These are phyloP conservation scores for Malaclemys terrapin DNA, from an alignment of 2,113 vertebrate species.

Conservation along the genomic window DNA sequence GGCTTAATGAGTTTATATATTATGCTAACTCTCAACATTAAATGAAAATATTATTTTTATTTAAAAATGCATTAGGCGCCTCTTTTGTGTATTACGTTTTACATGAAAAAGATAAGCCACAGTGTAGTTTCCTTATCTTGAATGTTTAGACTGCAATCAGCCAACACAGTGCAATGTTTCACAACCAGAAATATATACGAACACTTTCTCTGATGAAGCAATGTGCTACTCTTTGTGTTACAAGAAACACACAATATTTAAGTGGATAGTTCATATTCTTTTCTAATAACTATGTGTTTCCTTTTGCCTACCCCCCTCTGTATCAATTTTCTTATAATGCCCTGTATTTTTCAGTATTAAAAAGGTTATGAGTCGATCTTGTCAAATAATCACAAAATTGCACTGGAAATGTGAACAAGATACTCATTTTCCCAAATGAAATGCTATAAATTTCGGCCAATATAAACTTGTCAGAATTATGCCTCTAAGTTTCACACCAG, in stretches of 20 bases:
- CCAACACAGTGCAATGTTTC: not conserved
- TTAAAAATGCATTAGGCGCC: not conserved
- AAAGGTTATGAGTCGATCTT: constrained; percentile 1
- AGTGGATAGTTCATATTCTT: not conserved
- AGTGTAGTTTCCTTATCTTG: constrained; percentile 17
- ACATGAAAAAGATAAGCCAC: not conserved
- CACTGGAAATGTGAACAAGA: constrained; percentile 49
- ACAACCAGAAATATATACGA: not conserved
- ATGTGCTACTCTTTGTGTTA: not conserved
- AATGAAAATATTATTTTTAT: not conserved
- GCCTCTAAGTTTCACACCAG: constrained; percentile 70
- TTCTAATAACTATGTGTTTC: not conserved
- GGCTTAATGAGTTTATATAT: not conserved
- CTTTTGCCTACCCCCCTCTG: not conserved
- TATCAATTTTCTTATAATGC: not conserved
- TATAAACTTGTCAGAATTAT: constrained; percentile 72
- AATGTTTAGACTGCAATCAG: not conserved
- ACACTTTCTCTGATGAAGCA: not conserved
- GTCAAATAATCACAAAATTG: constrained; percentile 44
- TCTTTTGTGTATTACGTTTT: not conserved
- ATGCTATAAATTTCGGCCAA: constrained; percentile 68
- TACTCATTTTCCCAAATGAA: constrained; percentile 49
- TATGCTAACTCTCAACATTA: not conserved
- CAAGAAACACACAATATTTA: not conserved
- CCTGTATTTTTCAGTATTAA: not conserved